Percentiles rank a stretch among this genome's conserved stretches.
phyloP scores from a whole-genome alignment of 2,113 vertebrate species.

The Setophaga petechia region DNA sequence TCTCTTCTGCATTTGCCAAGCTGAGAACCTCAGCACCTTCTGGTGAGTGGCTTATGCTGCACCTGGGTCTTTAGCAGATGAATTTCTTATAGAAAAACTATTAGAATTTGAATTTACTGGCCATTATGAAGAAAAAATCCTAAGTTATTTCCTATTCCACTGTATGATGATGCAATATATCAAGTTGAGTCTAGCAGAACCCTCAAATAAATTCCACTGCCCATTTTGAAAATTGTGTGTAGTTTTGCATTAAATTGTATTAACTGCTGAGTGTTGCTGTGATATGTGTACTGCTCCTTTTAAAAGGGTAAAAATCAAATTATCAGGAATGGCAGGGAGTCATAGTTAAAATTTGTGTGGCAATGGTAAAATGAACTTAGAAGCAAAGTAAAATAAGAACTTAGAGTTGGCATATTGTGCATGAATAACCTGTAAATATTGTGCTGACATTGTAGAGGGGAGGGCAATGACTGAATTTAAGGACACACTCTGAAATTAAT shows the following conservation, averaged over 20 bases:
- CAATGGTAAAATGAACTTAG: neutral
- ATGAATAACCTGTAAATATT: neutral
- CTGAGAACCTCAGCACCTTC: neutral
- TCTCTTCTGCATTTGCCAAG: neutral
- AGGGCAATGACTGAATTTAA: neutral
- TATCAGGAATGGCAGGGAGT: neutral
- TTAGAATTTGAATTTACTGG: neutral
- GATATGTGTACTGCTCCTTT: neutral
- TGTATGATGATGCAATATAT: neutral
- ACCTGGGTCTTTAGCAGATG: neutral
- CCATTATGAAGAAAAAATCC: neutral
- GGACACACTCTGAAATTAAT: neutral
- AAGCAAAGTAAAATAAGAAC: neutral
- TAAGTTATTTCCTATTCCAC: neutral
- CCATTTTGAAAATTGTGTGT: neutral
- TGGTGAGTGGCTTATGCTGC: neutral
- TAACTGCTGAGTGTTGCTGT: neutral
- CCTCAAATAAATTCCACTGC: neutral
- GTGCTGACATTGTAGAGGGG: neutral
- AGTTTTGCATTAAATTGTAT: neutral
- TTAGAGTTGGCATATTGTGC: neutral
- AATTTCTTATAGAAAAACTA: neutral
- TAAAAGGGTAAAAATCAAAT: neutral
- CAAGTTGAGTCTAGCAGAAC: neutral
- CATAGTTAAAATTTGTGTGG: neutral